These are phyloP conservation scores for Anneissia japonica DNA, from an alignment of 35 echinoderm and acorn worm species.

Conservation along the genomic window DNA sequence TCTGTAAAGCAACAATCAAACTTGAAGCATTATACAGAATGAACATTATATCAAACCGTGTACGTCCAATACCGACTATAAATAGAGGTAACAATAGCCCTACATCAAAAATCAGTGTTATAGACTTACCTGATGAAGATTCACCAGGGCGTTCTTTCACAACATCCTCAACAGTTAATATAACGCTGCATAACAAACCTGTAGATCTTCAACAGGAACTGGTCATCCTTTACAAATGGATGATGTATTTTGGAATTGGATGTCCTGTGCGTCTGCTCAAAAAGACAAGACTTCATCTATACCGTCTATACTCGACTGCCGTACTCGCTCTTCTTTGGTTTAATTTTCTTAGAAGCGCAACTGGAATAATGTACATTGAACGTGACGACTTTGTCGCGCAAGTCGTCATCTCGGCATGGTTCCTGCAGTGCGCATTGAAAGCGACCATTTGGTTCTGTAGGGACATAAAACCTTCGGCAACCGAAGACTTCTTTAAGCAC, in stretches of 20 bases:
- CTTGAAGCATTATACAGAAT: too few species aligned
- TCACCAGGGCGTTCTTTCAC: too few species aligned
- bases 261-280: neutral
- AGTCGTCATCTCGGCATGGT: neutral
- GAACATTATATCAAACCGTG: neutral
- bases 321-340: neutral
- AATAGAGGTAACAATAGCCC: neutral
- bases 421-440: neutral
- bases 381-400: neutral
- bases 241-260: neutral
- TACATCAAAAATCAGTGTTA: neutral
- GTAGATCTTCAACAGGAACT: neutral
- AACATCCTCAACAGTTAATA: neutral
- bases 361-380: neutral
- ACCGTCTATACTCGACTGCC: neutral
- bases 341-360: neutral
- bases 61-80: neutral
- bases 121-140: neutral
- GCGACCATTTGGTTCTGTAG: neutral
- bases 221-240: neutral
- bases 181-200: neutral
- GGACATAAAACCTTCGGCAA: neutral
- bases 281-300: neutral
- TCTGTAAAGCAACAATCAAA: too few species aligned
- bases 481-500: neutral